Conservation (phyloP, 2,797 vertebrate species). For the Periophthalmus magnuspinnatus region DNA sequence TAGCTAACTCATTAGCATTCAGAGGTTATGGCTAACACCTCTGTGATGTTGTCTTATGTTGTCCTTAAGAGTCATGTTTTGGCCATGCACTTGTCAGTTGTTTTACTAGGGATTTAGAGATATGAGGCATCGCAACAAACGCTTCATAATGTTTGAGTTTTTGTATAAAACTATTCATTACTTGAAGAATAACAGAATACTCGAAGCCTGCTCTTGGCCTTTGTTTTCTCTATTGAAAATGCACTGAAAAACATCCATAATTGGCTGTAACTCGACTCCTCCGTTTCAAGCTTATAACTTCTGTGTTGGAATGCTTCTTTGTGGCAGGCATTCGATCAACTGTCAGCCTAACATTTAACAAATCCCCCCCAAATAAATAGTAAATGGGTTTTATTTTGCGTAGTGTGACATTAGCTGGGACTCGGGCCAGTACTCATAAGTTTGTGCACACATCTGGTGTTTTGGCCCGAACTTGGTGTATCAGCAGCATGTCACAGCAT, state of each 20-base stretch:
- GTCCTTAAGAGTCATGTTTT: not conserved
- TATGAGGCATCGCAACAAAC: not conserved
- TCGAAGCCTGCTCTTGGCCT: not conserved
- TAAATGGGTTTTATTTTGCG: conserved; percentile 10
- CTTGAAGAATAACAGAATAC: no score
- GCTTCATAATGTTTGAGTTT: no score
- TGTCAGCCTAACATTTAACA: not conserved
- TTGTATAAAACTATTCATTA: no score
- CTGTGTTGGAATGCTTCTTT: not conserved
- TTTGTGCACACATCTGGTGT: conserved; percentile 21
- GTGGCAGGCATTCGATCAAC: not conserved
- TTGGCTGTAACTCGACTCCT: not conserved
- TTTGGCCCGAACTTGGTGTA: conserved; percentile 7
- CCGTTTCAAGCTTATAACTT: not conserved
- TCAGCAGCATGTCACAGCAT: not conserved
- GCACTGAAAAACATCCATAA: not conserved
- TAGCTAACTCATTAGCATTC: conserved; percentile 46
- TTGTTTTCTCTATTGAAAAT: not conserved
- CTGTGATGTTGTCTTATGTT: not conserved
- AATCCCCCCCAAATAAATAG: not conserved
- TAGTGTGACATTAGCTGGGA: not conserved
- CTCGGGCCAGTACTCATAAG: conserved; percentile 13
- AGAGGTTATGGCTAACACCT: conserved; percentile 30
- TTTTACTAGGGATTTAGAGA: not conserved
- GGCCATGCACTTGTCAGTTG: not conserved